Evolutionary conservation across 2,888 invertebrate species (phyloP), one percentile per base, ranked within the genome.

Genomic region (Cylindroiulus punctatus): DNA sequence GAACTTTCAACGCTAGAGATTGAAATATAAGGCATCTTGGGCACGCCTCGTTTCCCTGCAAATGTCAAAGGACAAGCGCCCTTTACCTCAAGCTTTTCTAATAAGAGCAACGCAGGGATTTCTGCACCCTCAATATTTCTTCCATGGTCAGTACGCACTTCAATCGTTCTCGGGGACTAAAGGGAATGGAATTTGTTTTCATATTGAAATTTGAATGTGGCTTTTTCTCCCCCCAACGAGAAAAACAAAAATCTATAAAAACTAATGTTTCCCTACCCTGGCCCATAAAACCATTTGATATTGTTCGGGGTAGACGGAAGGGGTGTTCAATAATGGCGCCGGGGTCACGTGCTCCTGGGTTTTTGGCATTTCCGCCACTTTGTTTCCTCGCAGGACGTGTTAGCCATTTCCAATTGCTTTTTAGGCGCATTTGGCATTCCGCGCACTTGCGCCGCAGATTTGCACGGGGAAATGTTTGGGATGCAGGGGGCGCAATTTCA

Each of bases 321-420:
- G 65, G 26, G 65, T 22, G 26, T 7, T 3, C 19, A 65, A 26
- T 65, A 65, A 65, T 65, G 65, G 65, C 65, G 65, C 10, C 65
- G 22, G 19, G 65, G 65, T 65, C 65, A 65, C 65, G 65, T 65
- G 65, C 8, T 10, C 65, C 65, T 57, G 52, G 52, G 52, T n/a
- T 57, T 12, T 57, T n/a, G 52, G 52, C 52, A 57, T 57, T 57
- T 57, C n/a, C 52, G 52, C 52, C 52, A 57, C 52, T 57, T 57
- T 57, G 65, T 65, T 65, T 65, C 65, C 65, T 65, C 26, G 26
- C 19, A 26, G 65, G 65, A 65, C 65, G 65, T 65, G 65, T 65
- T 65, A 65, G 65, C 65, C 65, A 65, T 65, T 65, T 65, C 26
- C 65, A 65, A 65, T 65, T 65, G 65, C 65, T 65, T 65, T 65